phyloP scores from a whole-genome alignment of 2,797 vertebrate genomes.

The Sylvia borin region DNA sequence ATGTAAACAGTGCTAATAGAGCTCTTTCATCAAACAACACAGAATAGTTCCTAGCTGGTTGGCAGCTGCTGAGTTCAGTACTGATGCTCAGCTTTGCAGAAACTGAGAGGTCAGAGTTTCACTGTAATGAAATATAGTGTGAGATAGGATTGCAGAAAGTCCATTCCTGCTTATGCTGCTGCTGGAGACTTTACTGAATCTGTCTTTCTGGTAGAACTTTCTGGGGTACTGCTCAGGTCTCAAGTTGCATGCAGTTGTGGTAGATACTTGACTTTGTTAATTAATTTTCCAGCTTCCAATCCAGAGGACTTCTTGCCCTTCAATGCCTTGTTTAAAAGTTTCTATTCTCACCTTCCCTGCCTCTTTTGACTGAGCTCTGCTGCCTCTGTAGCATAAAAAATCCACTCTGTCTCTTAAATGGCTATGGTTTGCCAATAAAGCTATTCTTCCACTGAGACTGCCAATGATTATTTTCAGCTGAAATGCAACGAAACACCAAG shows the following conservation, averaged over 20 bases:
- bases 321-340: not conserved
- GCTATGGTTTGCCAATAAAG: not conserved
- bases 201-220: not conserved
- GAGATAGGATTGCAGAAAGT: not conserved
- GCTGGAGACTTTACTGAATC: not conserved
- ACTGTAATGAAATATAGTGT: accelerated
- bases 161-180: not conserved
- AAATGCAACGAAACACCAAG: not conserved
- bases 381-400: not conserved
- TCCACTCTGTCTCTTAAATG: not conserved
- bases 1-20: not conserved
- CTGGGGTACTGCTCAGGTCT: not conserved
- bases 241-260: not conserved
- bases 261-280: not conserved
- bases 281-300: not conserved
- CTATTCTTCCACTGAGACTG: not conserved
- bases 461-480: not conserved
- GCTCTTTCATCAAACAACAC: not conserved
- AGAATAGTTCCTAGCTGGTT: not conserved
- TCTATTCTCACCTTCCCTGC: not conserved
- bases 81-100: not conserved
- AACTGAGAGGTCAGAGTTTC: not conserved
- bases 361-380: not conserved
- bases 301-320: not conserved
- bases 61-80: not conserved